A percentile compares a stretch with the other conserved stretches of the same genome.
Evolutionary conservation across 2,888 invertebrate genomes (phyloP).

Genomic region (Rhopalosiphum nymphaeae): DNA sequence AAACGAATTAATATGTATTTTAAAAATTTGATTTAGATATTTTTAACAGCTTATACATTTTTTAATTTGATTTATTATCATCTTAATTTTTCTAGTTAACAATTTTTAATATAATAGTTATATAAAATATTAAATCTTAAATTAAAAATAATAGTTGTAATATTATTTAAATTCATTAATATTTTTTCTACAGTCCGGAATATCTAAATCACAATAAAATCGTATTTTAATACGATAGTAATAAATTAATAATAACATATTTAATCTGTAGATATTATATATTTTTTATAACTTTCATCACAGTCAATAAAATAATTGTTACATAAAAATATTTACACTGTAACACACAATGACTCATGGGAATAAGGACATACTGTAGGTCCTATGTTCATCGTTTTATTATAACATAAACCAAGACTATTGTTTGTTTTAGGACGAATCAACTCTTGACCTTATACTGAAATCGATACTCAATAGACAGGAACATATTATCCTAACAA

Average conservation of each 20-base stretch:
- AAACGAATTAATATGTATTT: background rate
- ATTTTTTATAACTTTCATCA: background rate
- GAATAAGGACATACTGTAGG: background rate
- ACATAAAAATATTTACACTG: background rate
- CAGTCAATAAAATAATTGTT: background rate
- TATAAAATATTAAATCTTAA: background rate
- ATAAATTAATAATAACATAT: background rate
- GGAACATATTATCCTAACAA: background rate
- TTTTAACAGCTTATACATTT: background rate
- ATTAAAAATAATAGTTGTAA: background rate
- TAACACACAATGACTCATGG: background rate
- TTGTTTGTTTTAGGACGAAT: conserved; percentile 6
- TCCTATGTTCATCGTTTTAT: background rate
- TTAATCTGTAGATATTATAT: background rate
- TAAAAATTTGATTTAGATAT: background rate
- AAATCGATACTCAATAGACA: conserved; percentile 18
- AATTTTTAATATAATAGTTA: background rate
- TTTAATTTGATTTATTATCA: background rate
- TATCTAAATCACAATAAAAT: too few species aligned
- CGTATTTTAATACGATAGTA: background rate
- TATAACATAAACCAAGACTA: background rate
- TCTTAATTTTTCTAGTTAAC: background rate
- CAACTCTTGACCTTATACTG: conserved; percentile 19
- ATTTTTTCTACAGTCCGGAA: background rate
- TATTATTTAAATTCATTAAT: background rate